Conservation (phyloP, 2,888 invertebrate genomes). For the Ptilodon capucinus region DNA sequence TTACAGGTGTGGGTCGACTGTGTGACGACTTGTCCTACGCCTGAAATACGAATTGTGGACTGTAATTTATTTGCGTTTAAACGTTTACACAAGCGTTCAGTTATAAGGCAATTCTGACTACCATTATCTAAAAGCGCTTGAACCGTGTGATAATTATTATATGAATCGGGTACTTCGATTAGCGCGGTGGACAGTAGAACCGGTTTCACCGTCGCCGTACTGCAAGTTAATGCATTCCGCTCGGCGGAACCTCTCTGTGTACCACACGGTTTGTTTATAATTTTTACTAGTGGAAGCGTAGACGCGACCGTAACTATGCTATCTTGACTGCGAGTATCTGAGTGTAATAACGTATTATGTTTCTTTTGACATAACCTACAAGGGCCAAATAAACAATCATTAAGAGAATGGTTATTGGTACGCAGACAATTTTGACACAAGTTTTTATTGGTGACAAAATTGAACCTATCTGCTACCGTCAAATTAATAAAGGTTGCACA, state of each 20-base stretch:
- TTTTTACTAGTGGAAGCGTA: not conserved
- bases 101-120: conserved; percentile 22
- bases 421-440: conserved; percentile 11
- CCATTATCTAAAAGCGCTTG: conserved; percentile 6
- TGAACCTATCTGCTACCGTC: not conserved
- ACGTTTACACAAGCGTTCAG: conserved; percentile 15
- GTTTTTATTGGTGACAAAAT: not conserved
- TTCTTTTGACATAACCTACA: conserved; percentile 8
- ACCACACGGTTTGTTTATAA: not conserved
- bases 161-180: not conserved
- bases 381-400: conserved; percentile 4
- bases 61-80: conserved; percentile 21
- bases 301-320: not conserved
- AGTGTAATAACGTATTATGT: conserved; percentile 7
- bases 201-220: not conserved
- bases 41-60: conserved; percentile 24
- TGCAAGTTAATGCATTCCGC: too few species aligned
- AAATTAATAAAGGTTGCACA: not conserved
- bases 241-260: not conserved
- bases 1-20: conserved; percentile 19
- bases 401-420: not conserved
- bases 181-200: not conserved
- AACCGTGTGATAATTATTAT: not conserved
- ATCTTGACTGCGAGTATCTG: not conserved
- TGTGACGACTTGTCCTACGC: conserved; percentile 18